Evolutionary conservation across 2,888 invertebrate species (phyloP).

Genomic region (Hirudinaria manillensis): DNA sequence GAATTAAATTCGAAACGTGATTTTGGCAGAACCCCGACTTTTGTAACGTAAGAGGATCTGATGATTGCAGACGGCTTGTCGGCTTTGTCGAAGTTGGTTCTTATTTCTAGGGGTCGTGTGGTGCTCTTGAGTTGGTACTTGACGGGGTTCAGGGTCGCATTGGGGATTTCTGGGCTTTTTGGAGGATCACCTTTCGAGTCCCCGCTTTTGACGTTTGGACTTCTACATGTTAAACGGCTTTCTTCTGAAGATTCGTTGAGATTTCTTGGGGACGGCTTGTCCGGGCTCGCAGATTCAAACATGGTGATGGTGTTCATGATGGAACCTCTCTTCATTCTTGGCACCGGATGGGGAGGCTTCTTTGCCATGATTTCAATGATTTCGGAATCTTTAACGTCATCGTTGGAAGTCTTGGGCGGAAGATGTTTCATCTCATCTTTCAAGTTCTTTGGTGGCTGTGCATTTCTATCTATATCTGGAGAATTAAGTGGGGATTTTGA

Average conservation of each 20-base stretch:
- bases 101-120: neutral
- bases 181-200: neutral
- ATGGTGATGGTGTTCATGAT: slow-evolving; percentile 28
- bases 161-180: neutral
- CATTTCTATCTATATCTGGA: neutral
- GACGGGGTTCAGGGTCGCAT: neutral
- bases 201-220: neutral
- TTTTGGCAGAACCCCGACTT: slow-evolving; percentile 4
- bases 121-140: neutral
- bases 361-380: slow-evolving; percentile 27
- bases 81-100: neutral
- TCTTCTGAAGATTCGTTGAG: neutral
- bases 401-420: neutral
- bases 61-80: neutral
- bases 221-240: neutral
- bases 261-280: neutral
- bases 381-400: slow-evolving; percentile 24
- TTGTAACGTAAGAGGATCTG: slow-evolving; percentile 12
- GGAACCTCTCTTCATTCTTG: slow-evolving; percentile 15
- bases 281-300: slow-evolving; percentile 25
- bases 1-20: neutral
- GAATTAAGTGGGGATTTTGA: neutral
- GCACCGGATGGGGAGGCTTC: neutral
- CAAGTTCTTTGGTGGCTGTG: neutral
- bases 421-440: neutral